phyloP scores from a whole-genome alignment of 2,113 vertebrate species.

The Sitta europaea region DNA sequence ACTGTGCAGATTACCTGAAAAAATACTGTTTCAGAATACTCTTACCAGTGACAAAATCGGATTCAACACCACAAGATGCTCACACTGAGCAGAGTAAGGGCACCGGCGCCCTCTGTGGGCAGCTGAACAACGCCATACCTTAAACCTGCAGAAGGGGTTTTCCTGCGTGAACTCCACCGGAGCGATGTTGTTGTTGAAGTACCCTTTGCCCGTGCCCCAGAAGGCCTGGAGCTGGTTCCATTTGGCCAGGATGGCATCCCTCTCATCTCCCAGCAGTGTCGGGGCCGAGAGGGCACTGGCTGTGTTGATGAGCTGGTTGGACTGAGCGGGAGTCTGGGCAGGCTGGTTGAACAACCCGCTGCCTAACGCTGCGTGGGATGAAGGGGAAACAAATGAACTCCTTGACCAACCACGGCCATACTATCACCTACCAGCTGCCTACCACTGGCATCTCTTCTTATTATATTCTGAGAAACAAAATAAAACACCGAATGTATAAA shows the following conservation, averaged over 20 bases:
- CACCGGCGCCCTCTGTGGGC: background rate
- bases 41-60: background rate
- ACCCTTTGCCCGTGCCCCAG: constrained; percentile 97
- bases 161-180: constrained; percentile 94
- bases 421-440: accelerated
- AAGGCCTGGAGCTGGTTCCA: constrained; percentile 99
- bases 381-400: background rate
- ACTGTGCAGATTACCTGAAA: background rate
- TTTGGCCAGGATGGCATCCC: constrained; percentile 93
- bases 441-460: background rate
- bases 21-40: background rate
- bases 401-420: background rate
- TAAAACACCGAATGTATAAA: background rate
- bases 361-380: constrained; percentile 68
- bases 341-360: constrained; percentile 87
- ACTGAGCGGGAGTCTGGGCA: constrained; percentile 80
- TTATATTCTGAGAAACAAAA: background rate
- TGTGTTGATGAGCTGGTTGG: constrained; percentile 92
- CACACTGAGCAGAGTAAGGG: background rate
- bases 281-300: constrained; percentile 94
- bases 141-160: constrained; percentile 97
- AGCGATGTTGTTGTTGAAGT: constrained; percentile 87
- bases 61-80: background rate
- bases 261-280: constrained; percentile 89
- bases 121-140: constrained; percentile 71